Evolutionary conservation across 2,888 invertebrate species (phyloP).

Genomic region (Geotrupes spiniger): DNA sequence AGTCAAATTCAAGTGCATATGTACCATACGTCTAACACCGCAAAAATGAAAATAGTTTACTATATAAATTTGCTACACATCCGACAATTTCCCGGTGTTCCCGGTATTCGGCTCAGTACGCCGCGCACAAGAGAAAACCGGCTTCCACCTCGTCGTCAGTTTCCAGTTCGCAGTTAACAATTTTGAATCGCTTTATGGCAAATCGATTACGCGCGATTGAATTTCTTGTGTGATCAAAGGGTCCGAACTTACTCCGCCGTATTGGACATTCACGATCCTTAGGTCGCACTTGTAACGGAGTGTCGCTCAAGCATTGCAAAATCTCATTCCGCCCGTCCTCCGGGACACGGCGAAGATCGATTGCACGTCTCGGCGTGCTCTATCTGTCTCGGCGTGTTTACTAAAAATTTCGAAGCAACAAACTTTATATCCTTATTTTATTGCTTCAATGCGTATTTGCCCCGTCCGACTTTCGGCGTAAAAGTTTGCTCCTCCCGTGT

Average conservation of each 20-base stretch:
- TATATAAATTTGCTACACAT: too few relatives aligned
- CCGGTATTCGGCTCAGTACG: too few relatives aligned
- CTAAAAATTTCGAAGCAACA: constrained; percentile 2
- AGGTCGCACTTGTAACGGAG: background rate
- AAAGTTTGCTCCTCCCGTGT: background rate
- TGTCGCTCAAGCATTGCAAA: constrained; percentile 9
- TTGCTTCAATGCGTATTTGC: background rate
- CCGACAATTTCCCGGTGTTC: too few relatives aligned
- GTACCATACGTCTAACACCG: too few relatives aligned
- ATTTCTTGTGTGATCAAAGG: constrained; percentile 4
- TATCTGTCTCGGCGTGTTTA: constrained; percentile 11
- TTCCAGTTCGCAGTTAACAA: too few relatives aligned
- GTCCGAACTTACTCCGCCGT: background rate
- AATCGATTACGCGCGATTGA: constrained; percentile 4
- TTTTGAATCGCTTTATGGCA: background rate
- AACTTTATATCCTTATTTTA: background rate
- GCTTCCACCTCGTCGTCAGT: too few relatives aligned
- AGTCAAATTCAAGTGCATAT: too few relatives aligned
- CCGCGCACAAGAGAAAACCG: too few relatives aligned
- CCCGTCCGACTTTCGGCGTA: too few relatives aligned
- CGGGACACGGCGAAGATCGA: constrained; percentile 16
- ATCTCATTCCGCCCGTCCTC: constrained; percentile 13
- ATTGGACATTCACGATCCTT: constrained; percentile 1
- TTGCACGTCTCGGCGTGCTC: constrained; percentile 12
- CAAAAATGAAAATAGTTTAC: too few relatives aligned